Evolutionary conservation across 2,888 invertebrate species (phyloP).

Genomic region (Anticlea derivata): DNA sequence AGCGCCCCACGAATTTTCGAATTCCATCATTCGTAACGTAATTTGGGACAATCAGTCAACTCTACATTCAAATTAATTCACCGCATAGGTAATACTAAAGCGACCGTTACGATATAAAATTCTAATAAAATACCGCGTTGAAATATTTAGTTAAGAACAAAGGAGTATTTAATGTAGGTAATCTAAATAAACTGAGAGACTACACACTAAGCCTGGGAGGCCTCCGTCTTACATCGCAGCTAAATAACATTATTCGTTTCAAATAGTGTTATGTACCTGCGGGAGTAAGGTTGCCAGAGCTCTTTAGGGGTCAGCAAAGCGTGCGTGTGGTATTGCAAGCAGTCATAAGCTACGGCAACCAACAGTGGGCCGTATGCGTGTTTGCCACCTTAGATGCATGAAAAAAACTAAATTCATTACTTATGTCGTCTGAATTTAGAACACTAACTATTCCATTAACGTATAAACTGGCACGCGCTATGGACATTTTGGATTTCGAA

Average conservation of each 20-base stretch:
- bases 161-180: no score
- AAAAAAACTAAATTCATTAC: no score
- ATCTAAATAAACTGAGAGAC: no score
- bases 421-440: slow-evolving; percentile 56
- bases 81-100: slow-evolving; percentile 22
- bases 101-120: slow-evolving; percentile 19
- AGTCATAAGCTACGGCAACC: neutral
- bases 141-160: slow-evolving; percentile 1
- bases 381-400: no score
- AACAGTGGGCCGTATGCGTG: no score
- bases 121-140: neutral
- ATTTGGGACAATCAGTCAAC: slow-evolving; percentile 37
- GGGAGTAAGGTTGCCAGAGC: no score
- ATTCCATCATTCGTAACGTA: slow-evolving; percentile 39
- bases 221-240: no score
- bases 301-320: no score
- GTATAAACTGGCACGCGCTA: slow-evolving; percentile 54
- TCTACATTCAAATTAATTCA: slow-evolving; percentile 32
- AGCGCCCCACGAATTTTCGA: slow-evolving; percentile 39
- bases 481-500: slow-evolving; percentile 64
- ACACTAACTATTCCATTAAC: slow-evolving; percentile 56
- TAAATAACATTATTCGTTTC: no score
- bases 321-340: no score
- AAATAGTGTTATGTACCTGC: no score
- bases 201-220: no score